phyloP scores from a whole-genome alignment of 2,797 vertebrate genomes.

The Gymnothorax reevesii region DNA sequence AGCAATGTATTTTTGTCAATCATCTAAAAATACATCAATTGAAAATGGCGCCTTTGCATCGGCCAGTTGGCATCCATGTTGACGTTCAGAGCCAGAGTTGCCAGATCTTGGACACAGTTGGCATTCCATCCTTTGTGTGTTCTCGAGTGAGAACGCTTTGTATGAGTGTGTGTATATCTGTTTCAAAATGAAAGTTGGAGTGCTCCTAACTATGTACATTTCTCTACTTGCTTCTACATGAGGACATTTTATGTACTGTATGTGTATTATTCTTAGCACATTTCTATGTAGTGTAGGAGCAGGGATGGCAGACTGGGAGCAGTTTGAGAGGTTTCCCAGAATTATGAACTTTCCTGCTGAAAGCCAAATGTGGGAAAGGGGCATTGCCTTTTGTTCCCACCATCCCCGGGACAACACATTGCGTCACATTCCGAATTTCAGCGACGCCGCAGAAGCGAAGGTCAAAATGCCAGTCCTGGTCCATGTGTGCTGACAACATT shows the following conservation, averaged over 20 bases:
- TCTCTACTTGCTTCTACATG: slow-evolving; percentile 3
- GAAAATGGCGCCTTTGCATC: slow-evolving; percentile 4
- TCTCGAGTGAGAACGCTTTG: background rate
- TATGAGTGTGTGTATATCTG: background rate
- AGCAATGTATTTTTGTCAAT: slow-evolving; percentile 9
- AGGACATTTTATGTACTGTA: background rate
- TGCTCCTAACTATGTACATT: slow-evolving; percentile 25
- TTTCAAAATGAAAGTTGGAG: background rate
- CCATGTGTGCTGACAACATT: slow-evolving; percentile 41
- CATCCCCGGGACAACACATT: slow-evolving; percentile 61
- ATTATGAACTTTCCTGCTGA: slow-evolving; percentile 37
- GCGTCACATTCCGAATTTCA: slow-evolving; percentile 56
- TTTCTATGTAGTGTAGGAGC: background rate
- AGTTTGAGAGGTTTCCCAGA: background rate
- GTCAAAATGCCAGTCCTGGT: slow-evolving; percentile 43
- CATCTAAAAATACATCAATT: slow-evolving; percentile 16
- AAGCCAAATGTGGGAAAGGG: slow-evolving; percentile 71
- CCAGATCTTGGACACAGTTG: slow-evolving; percentile 62
- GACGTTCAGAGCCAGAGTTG: slow-evolving; percentile 67
- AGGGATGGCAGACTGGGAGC: background rate
- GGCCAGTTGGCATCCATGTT: slow-evolving; percentile 21
- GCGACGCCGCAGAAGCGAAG: slow-evolving; percentile 56
- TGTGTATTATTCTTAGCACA: slow-evolving; percentile 21
- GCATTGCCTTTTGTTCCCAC: slow-evolving; percentile 64
- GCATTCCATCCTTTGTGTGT: slow-evolving; percentile 19